Base-by-base conservation (phyloP, 2,888 invertebrate species). In the Thalpophila matura region DNA sequence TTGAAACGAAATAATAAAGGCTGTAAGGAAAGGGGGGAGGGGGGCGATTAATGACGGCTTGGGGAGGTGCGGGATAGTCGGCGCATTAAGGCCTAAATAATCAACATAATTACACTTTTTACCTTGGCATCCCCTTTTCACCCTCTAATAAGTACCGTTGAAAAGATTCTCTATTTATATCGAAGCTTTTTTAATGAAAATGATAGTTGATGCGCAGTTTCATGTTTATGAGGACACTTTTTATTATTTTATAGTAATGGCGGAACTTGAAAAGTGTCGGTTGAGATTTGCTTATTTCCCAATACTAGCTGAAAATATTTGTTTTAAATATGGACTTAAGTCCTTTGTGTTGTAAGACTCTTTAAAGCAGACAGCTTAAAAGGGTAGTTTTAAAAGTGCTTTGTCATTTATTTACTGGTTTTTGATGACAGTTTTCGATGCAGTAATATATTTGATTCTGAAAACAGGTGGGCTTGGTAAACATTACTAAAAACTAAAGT, bases 1-100 rank as follows among this genome's bases (percentile, higher is more conserved):
- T 94, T 94, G 94, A 95, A 95, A 94, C 94, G 94, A 94, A 95
- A 95, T 94, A 94, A 94, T 94, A 93, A 93, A 93, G 90, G 91
- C 81, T 77, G 81, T 75, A 87, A 83, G 86, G 79, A 82, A 85
- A 80, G 84, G 81, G 80, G 80, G 78, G 77, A 69, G 78, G 87
- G 87, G 87, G 89, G 88, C 90, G 90, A 93, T 92, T 93, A 94
- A 93, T 93, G 93, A 90, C 86, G 85, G 84, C 81, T 80, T 68
- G 83, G 88, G 87, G 89, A 85, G 85, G 83, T 78, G 85, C 82
- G 86, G 92, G 92, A 93, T 91, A 93, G 94, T 94, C 90, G 86
- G 88, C 88, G 89, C 93, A 94, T 95, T 94, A 94, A 91, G 93
- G 92, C 91, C 93, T 91, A 94, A 94, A 95, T 95, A 94, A 94